Conservation (phyloP, 1,140 invertebrate genomes). For the Cydia strobilella region DNA sequence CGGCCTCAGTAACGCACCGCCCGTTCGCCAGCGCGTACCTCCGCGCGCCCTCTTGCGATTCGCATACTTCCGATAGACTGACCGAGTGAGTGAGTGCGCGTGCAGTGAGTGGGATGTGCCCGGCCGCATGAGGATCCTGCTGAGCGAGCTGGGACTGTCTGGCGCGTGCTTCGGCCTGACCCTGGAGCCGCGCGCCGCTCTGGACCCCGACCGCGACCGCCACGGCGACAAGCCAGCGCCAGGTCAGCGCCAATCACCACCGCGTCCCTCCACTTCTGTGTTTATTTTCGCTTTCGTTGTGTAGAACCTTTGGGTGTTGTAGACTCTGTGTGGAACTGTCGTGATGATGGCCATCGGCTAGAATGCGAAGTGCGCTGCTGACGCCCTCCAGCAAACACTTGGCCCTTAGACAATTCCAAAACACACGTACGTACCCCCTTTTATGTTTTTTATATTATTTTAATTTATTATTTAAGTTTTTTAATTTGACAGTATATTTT, state of each 20-base stretch:
- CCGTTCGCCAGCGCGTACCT: conserved; percentile 70
- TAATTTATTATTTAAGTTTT: conserved; percentile 40
- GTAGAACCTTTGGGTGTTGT: conserved; percentile 76
- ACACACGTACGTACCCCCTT: conserved; percentile 73
- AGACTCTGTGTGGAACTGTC: conserved; percentile 77
- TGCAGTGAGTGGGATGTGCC: conserved; percentile 78
- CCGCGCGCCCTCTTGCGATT: conserved; percentile 64
- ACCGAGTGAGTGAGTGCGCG: conserved; percentile 77
- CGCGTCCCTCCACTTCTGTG: conserved; percentile 73
- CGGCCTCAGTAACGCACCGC: conserved; percentile 79
- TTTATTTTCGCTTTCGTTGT: conserved; percentile 79
- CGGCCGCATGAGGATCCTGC: conserved; percentile 80
- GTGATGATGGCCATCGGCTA: conserved; percentile 78
- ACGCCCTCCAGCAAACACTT: conserved; percentile 76
- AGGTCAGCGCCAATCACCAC: conserved; percentile 76
- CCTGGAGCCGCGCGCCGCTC: conserved; percentile 75
- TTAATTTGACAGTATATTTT: conserved; percentile 36
- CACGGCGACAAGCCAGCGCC: conserved; percentile 77
- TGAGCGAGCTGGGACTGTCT: conserved; percentile 79
- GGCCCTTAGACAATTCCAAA: conserved; percentile 75
- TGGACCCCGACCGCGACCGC: conserved; percentile 75
- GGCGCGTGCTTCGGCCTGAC: conserved; percentile 77
- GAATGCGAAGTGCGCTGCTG: conserved; percentile 79
- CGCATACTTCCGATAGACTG: conserved; percentile 48
- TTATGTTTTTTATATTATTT: conserved; percentile 56